Base-by-base conservation (phyloP, 2,888 invertebrate genomes). In the Rotaria magnacalcarata region DNA sequence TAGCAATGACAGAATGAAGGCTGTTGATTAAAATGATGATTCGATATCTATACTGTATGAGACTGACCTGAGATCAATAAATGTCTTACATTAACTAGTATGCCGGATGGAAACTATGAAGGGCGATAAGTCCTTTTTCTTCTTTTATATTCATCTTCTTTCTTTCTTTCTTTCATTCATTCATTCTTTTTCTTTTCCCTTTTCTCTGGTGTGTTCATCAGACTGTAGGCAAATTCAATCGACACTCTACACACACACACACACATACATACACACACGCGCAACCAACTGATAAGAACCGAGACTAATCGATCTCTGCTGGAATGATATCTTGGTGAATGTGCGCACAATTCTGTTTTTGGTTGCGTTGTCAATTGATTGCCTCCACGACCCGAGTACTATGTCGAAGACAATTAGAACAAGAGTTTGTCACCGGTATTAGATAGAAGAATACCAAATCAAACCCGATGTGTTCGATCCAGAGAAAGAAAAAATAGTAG, bases 171-270 rank as follows among this genome's bases (percentile, higher is more conserved):
- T 3, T 50, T 50, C 14, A 8, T 50, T 16, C 34, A 2, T 67
- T 52, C 52, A 16, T 34, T 34, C 34, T 67, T 34, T 67, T 34
- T 34, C 67, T 67, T 16, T 60, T 60, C 34, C 19, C 67, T 67
- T 67, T 34, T 67, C 67, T 67, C 67, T 67, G 34, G 67, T 80
- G 80, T 80, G 80, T 80, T 80, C 80, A 80, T 80, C 80, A 80
- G 80, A 80, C 80, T 80, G 47, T 80, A 47, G n/a, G 43, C 80
- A 80, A 80, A 80, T 80, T 80, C 80, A 80, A 80, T 80, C 67
- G 67, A 67, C 67, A 67, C 67, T 67, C 14, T 16, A 67, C 34
- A 27, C 19, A 67, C 19, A 67, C 67, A 67, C 14, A 67, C 58
- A 60, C 24, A 14, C 19, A 67, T 21, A n/a, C 21, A 10, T 16